Evolutionary conservation across 1,140 invertebrate genomes (phyloP), one percentile per base, ranked within the genome.

Genomic region (Euwallacea similis): DNA sequence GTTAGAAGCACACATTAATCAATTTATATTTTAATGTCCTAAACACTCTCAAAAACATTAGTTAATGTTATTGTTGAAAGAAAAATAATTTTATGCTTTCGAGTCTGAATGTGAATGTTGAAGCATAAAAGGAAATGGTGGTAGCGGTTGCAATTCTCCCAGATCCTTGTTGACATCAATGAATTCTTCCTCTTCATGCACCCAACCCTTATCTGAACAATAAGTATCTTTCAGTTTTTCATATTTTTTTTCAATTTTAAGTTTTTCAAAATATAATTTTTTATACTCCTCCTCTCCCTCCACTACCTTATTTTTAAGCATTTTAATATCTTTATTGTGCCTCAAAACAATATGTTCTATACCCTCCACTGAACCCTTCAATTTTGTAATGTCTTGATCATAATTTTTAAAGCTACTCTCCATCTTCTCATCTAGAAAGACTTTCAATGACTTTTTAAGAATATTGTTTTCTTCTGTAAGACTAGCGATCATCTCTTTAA

Each of bases 91-190:
- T 33, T 33, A 33, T 4, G 21, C 4, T 33, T 33, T 33, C 4
- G 21, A 33, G 21, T 33, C 21, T 2, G 21, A 33, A 33, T 33
- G 4, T 33, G 21, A 33, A 33, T 33, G 21, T 33, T 33, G 21
- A 33, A 33, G 21, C 4, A 42, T 42, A 7, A 44, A 50, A 21
- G 77, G 77, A 66, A 78, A 78, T 0, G 78, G 74, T 8, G 78
- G 78, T 10, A 79, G 62, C 13, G 76, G 67, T 53, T 77, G 50
- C 50, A 79, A 69, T 42, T 77, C 75, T 8, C 68, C 76, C 9
- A 79, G 64, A 56, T 78, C 74, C 46, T 75, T 73, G 71, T 75
- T 71, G 47, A 58, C 42, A 46, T 71, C 33, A 47, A 16, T 15
- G 43, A 11, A 43, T 58, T 69, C 8, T 60, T 43, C 16, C 54